Evolutionary conservation across 2,888 invertebrate species (phyloP).

Genomic region (Seira musarum): DNA sequence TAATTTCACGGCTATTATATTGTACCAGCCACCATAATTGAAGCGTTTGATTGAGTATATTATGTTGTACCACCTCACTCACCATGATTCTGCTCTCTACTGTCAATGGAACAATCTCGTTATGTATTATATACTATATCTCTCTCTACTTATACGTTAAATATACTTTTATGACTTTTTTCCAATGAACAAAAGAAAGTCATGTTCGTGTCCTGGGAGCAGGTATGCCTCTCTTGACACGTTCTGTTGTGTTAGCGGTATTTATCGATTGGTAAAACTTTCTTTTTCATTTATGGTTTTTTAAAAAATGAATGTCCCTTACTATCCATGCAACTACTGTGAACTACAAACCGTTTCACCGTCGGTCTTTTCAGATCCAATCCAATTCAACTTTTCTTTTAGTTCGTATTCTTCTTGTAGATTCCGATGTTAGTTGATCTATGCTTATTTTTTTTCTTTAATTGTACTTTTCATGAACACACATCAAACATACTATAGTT

Average conservation of each 20-base stretch:
- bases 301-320: no score
- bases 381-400: background rate
- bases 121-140: background rate
- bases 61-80: conserved; percentile 41
- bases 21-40: conserved; percentile 29
- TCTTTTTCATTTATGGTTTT: no score
- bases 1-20: conserved; percentile 23
- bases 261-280: background rate
- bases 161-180: conserved; percentile 27
- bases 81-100: conserved; percentile 59
- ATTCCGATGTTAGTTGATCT: background rate
- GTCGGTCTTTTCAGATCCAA: background rate
- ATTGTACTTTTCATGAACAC: background rate
- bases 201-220: conserved; percentile 39
- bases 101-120: conserved; percentile 55
- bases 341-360: background rate
- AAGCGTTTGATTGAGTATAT: background rate
- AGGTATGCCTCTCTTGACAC: conserved; percentile 56
- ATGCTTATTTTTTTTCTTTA: background rate
- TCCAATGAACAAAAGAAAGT: conserved; percentile 16
- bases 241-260: conserved; percentile 24
- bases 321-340: background rate
- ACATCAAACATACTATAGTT: background rate
- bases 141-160: background rate
- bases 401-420: background rate